A percentile compares a stretch with the other conserved stretches of the same genome.
Conservation (phyloP, 2,888 invertebrate genomes). For the Zygaena filipendulae region DNA sequence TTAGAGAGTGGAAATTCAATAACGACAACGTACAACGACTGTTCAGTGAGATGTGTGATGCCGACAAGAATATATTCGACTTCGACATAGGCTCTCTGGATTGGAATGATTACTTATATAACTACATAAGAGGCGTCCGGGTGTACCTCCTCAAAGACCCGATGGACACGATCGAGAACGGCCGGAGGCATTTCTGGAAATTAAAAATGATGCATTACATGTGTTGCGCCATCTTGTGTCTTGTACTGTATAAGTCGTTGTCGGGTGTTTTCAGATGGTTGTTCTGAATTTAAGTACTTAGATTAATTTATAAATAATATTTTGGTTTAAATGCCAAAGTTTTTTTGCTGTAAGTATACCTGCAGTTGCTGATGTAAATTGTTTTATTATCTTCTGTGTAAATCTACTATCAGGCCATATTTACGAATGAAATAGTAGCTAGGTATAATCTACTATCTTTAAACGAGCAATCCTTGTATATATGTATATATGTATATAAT, state of each 20-base stretch:
- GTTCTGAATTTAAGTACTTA: not conserved
- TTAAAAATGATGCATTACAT: conserved; percentile 14
- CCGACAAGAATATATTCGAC: conserved; percentile 63
- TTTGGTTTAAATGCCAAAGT: no score
- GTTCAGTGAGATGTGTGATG: conserved; percentile 46
- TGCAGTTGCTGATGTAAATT: no score
- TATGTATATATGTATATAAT: no score
- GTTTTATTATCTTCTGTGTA: no score
- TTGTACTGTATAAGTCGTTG: conserved; percentile 10
- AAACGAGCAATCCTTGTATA: no score
- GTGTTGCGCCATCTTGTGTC: not conserved
- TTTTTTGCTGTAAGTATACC: no score
- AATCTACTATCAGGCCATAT: no score
- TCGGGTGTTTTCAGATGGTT: conserved; percentile 7
- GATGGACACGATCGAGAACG: conserved; percentile 65
- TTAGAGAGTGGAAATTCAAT: conserved; percentile 71
- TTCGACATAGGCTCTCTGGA: conserved; percentile 70
- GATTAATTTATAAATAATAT: no score
- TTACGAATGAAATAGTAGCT: no score
- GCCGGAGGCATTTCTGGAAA: conserved; percentile 37
- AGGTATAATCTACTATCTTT: no score
- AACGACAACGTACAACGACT: conserved; percentile 60
- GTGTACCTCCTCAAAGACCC: conserved; percentile 76
- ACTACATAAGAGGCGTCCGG: conserved; percentile 72
- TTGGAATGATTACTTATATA: conserved; percentile 73